These are phyloP conservation scores for Neoascia interrupta DNA, from an alignment of 2,888 invertebrate genomes.

Conservation along the genomic window DNA sequence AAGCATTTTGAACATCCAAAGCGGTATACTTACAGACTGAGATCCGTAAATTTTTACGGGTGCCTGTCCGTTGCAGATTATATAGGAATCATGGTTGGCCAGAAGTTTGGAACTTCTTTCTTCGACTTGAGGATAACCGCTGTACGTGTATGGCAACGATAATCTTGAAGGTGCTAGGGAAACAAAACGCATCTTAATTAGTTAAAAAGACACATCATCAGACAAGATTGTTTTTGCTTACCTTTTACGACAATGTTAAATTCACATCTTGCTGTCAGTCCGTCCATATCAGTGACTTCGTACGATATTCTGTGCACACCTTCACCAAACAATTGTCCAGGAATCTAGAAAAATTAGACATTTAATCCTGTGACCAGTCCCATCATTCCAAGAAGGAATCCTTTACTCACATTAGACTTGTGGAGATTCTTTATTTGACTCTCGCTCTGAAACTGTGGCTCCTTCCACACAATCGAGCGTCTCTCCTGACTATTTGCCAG, in stretches of 20 bases:
- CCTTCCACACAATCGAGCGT: conserved; percentile 83
- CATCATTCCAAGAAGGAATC: background rate
- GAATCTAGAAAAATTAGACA: conserved; percentile 78
- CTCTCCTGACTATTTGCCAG: conserved; percentile 81
- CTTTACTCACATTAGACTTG: conserved; percentile 82
- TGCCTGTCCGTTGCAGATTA: conserved; percentile 77
- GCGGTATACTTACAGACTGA: conserved; percentile 78
- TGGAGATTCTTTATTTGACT: conserved; percentile 81
- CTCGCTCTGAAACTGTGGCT: conserved; percentile 81
- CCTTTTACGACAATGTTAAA: conserved; percentile 84
- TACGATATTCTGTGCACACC: conserved; percentile 84
- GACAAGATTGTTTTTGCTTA: no score
- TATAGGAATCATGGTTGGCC: conserved; percentile 76
- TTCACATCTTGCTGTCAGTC: conserved; percentile 83
- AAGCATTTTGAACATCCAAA: conserved; percentile 67
- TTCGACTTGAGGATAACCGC: conserved; percentile 47
- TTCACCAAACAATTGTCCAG: conserved; percentile 82
- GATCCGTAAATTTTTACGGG: conserved; percentile 76
- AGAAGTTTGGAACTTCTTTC: conserved; percentile 65
- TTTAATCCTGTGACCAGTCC: background rate
- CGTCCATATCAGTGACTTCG: conserved; percentile 83
- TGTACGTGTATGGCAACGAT: conserved; percentile 27
- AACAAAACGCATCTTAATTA: no score
- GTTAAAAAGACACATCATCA: no score
- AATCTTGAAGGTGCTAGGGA: conserved; percentile 52